A percentile compares a stretch with the other conserved stretches of the same genome.
These are phyloP conservation scores for Propithecus deckenii DNA, from an alignment of 2,797 vertebrate genomes.

Conservation along the genomic window DNA sequence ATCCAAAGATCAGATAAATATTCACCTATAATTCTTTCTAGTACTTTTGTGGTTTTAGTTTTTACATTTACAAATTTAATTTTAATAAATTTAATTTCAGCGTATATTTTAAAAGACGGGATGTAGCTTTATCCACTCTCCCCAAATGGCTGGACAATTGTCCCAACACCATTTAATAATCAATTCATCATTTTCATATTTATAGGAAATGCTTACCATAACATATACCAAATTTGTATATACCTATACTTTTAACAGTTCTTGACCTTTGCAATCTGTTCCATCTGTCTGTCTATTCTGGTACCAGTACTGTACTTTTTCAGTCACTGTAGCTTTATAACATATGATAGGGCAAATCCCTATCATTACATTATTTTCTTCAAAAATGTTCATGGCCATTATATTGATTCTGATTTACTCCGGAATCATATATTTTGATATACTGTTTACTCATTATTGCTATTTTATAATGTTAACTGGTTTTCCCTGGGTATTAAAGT, in stretches of 20 bases:
- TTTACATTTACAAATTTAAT: background rate
- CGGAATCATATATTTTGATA: background rate
- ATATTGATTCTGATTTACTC: background rate
- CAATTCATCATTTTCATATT: background rate
- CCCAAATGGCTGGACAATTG: background rate
- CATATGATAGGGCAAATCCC: background rate
- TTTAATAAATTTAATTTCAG: background rate
- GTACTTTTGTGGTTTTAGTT: background rate
- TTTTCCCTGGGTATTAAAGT: background rate
- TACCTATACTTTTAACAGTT: background rate
- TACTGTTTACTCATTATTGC: background rate
- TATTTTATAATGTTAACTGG: background rate
- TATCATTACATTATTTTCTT: background rate
- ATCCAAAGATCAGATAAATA: background rate
- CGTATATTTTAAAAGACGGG: background rate
- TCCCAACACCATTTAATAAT: background rate
- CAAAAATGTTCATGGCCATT: background rate
- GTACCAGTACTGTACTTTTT: background rate
- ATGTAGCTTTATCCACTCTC: background rate
- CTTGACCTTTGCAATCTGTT: background rate
- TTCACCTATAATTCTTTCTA: background rate
- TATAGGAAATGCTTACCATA: background rate
- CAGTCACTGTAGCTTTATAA: background rate
- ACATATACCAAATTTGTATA: background rate
- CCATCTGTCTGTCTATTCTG: background rate